Conservation (phyloP, 2,113 vertebrate species). For the Toxostoma redivivum region DNA sequence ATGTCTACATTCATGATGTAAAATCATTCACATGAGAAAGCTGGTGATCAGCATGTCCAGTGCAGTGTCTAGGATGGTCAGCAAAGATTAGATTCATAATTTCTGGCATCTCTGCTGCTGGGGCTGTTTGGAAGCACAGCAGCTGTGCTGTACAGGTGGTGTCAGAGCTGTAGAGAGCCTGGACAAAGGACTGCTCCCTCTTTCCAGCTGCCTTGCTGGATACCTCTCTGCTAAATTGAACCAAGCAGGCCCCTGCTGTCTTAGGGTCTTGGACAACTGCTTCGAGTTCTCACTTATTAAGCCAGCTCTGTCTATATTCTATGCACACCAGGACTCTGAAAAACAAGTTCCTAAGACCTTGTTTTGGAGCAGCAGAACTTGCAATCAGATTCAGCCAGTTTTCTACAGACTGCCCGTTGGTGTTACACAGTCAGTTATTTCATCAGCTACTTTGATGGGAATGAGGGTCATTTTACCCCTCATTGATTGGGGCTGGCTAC, state of each 20-base stretch:
- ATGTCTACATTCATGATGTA: neutral
- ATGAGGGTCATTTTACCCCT: neutral
- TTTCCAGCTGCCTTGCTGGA: neutral
- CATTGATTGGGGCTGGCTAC: neutral
- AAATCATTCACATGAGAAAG: neutral
- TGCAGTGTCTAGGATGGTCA: neutral
- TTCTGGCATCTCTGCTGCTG: neutral
- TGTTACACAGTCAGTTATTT: neutral
- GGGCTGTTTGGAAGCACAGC: neutral
- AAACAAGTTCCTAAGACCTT: neutral
- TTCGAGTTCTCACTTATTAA: neutral
- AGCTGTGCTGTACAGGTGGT: neutral
- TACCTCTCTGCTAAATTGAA: neutral
- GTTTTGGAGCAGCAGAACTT: neutral
- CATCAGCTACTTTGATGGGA: neutral
- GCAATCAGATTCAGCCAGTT: neutral
- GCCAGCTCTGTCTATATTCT: neutral
- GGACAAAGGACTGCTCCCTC: neutral
- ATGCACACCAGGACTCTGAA: neutral
- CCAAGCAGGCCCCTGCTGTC: neutral
- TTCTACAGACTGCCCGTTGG: neutral
- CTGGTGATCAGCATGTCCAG: neutral
- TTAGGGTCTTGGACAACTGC: neutral
- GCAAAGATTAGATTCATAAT: neutral
- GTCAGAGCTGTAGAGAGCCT: neutral